Conservation (phyloP, 1,140 invertebrate genomes). For the Oncopeltus fasciatus region DNA sequence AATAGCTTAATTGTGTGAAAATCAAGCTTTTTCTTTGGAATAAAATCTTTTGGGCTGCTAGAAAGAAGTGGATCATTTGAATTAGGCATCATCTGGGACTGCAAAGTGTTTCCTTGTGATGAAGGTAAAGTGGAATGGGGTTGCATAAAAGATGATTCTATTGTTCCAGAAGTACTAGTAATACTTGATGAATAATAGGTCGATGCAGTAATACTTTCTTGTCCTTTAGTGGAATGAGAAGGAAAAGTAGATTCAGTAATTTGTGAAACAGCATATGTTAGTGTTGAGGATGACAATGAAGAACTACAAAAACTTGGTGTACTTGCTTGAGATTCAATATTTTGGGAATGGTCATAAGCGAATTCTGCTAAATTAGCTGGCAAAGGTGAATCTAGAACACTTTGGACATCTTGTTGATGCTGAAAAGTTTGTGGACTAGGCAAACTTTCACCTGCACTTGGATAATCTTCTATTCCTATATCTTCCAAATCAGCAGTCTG, state of each 20-base stretch:
- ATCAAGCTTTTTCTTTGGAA: constrained; percentile 43
- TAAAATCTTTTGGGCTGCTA: constrained; percentile 64
- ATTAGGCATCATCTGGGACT: constrained; percentile 67
- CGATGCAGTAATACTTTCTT: constrained; percentile 48
- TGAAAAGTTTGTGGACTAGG: constrained; percentile 29
- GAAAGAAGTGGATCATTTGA: constrained; percentile 69
- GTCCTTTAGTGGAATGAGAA: background rate
- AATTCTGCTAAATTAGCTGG: constrained; percentile 68
- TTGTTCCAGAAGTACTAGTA: constrained; percentile 47
- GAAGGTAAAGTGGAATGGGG: constrained; percentile 40
- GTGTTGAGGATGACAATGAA: constrained; percentile 53
- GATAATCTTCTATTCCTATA: constrained; percentile 48
- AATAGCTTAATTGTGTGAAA: constrained; percentile 44
- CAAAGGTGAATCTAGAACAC: constrained; percentile 54
- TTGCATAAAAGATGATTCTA: constrained; percentile 43
- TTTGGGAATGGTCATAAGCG: constrained; percentile 43
- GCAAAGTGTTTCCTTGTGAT: constrained; percentile 39
- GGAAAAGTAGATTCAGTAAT: constrained; percentile 36
- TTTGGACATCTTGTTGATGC: constrained; percentile 51
- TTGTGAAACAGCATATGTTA: constrained; percentile 46
- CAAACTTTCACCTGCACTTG: constrained; percentile 26
- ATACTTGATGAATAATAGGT: constrained; percentile 75
- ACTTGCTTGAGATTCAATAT: constrained; percentile 34
- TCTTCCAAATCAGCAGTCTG: constrained; percentile 41
- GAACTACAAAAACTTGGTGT: constrained; percentile 36